These are phyloP conservation scores for Odontomyia ornata DNA, from an alignment of 2,888 invertebrate species.

Conservation along the genomic window DNA sequence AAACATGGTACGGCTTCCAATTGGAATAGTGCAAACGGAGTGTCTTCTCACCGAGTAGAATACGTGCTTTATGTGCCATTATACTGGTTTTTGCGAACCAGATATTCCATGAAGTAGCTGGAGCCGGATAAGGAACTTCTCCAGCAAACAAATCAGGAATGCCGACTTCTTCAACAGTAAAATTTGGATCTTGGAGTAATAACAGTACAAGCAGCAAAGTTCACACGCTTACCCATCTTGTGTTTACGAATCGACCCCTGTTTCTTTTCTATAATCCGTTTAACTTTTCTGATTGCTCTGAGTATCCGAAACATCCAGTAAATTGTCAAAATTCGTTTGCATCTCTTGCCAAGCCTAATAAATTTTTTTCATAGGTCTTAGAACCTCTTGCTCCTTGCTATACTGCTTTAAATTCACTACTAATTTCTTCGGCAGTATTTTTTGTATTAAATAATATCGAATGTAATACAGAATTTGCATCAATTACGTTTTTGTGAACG, in stretches of 20 bases:
- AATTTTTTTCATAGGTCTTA: no score
- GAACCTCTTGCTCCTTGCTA: no score
- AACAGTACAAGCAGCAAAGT: conserved; percentile 96
- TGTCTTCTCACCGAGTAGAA: no score
- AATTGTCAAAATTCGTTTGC: no score
- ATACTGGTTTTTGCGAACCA: conserved; percentile 97
- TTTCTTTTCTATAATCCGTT: conserved; percentile 92
- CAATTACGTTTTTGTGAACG: no score
- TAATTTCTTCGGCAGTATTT: no score
- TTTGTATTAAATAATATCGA: conserved; percentile 71
- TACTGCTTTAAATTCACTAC: no score
- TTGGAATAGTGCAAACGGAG: conserved; percentile 99
- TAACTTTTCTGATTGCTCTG: conserved; percentile 64
- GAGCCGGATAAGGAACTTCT: no score
- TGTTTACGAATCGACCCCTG: conserved; percentile 94
- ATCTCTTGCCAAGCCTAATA: conserved; percentile 83
- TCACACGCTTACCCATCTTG: conserved; percentile 99
- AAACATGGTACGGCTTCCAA: conserved; percentile 99
- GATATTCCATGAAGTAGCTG: conserved; percentile 99
- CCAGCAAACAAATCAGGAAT: no score
- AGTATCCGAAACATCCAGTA: conserved; percentile 70
- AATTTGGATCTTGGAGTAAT: conserved; percentile 98
- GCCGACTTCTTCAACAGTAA: no score
- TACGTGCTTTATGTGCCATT: no score
- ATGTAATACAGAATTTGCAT: conserved; percentile 71